A percentile compares a stretch with the other conserved stretches of the same genome.
These are phyloP conservation scores for Agonum fuliginosum DNA, from an alignment of 2,888 invertebrate species.

Conservation along the genomic window DNA sequence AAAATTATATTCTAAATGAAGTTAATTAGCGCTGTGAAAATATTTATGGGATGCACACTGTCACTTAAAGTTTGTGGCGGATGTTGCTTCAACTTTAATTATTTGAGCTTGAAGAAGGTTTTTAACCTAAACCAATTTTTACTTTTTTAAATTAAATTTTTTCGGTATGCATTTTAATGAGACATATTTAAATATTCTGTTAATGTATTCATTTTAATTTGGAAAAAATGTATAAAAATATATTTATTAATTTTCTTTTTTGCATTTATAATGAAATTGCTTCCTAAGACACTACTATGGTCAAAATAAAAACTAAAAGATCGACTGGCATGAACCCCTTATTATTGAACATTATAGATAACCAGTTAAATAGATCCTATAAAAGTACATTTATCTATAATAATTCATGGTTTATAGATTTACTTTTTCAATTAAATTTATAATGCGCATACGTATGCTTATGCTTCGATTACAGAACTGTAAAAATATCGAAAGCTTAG, in stretches of 20 bases:
- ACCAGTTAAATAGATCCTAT: no score
- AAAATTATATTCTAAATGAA: no score
- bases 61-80: slow-evolving; percentile 2
- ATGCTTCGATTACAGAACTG: no score
- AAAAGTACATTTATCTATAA: no score
- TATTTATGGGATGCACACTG: slow-evolving; percentile 16
- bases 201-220: slow-evolving; percentile 43
- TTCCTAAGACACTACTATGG: neutral
- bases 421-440: no score
- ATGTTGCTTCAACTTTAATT: slow-evolving; percentile 16
- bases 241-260: slow-evolving; percentile 36
- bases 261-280: slow-evolving; percentile 19
- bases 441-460: no score
- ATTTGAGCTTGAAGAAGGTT: slow-evolving; percentile 16
- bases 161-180: slow-evolving; percentile 21
- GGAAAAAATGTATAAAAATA: slow-evolving; percentile 38
- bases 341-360: no score
- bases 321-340: no score
- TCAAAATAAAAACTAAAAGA: slow-evolving; percentile 16
- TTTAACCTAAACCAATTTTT: slow-evolving; percentile 16
- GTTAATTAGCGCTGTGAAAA: neutral
- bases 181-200: slow-evolving; percentile 38
- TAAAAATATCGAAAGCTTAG: no score
- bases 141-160: slow-evolving; percentile 31
- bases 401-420: no score